Evolutionary conservation across 2,888 invertebrate species (phyloP).

Genomic region (Rhaphigaster nebulosa): DNA sequence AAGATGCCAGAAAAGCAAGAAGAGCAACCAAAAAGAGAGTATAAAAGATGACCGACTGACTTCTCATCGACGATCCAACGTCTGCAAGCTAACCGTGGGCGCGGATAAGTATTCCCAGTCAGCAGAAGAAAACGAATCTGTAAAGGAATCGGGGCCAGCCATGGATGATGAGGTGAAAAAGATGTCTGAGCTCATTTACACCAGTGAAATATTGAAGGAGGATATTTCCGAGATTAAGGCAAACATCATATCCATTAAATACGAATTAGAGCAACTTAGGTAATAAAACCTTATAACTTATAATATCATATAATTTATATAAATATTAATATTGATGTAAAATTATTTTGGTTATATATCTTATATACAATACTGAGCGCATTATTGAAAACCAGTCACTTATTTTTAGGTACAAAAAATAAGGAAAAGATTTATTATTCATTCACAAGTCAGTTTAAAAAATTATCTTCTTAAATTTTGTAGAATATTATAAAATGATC

Average conservation of each 20-base stretch:
- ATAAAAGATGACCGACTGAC: neutral
- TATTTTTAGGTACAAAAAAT: no score
- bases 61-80: neutral
- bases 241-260: neutral
- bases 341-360: neutral
- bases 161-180: neutral
- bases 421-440: no score
- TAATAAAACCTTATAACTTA: neutral
- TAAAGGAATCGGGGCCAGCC: neutral
- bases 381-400: no score
- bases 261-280: neutral
- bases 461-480: no score
- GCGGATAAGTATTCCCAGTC: neutral
- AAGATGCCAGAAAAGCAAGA: neutral
- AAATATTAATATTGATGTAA: no score
- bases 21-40: neutral
- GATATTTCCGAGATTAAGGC: neutral
- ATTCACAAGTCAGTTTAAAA: no score
- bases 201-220: neutral
- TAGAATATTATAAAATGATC: no score
- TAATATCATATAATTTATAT: no score
- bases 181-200: neutral
- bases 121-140: neutral
- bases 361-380: no score
- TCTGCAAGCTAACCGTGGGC: neutral